Evolutionary conservation across 2,797 vertebrate species (phyloP), one percentile per base, ranked within the genome.

Genomic region (Rhynchotus rufescens): DNA sequence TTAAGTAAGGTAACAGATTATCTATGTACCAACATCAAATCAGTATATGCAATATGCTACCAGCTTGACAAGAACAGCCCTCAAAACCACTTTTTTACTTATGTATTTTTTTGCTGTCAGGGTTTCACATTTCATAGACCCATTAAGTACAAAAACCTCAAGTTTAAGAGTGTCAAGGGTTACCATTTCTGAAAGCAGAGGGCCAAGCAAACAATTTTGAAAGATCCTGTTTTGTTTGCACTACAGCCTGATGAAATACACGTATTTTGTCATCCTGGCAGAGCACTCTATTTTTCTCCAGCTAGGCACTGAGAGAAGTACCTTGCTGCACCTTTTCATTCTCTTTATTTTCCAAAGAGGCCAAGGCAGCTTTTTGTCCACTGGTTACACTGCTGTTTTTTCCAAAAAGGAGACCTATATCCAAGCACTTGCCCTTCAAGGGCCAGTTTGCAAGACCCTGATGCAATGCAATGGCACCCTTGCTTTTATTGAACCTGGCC

Each of bases 171-270:
- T 68, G 75, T 71, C 51, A 54, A 30, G 23, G 36, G 80, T 40
- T 74, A 84, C 85, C 84, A 76, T 86, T 56, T 80, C 73, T 91
- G 83, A 66, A 92, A 92, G 88, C 92, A 92, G 83, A 92, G 79
- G 84, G 86, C 47, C 67, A 77, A 42, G 40, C 85, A 80, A 92
- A 91, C 47, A 45, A 6, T 67, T 23, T 32, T 69, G 90, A 69
- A 42, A 91, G 86, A 69, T n/a, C 69, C 30, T 79, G 25, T 89
- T 86, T 90, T 93, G 47, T 40, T 68, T 89, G 57, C 68, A 72
- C 22, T 32, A 40, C 74, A 83, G 66, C 28, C 69, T 84, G 42
- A 52, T 74, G 83, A 91, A 94, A 87, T 28, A 30, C 21, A 32
- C 11, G 21, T 16, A 76, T 69, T 91, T 89, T 76, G 78, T 87